Conservation (phyloP, 2,888 invertebrate species). For the Protonemura montana region DNA sequence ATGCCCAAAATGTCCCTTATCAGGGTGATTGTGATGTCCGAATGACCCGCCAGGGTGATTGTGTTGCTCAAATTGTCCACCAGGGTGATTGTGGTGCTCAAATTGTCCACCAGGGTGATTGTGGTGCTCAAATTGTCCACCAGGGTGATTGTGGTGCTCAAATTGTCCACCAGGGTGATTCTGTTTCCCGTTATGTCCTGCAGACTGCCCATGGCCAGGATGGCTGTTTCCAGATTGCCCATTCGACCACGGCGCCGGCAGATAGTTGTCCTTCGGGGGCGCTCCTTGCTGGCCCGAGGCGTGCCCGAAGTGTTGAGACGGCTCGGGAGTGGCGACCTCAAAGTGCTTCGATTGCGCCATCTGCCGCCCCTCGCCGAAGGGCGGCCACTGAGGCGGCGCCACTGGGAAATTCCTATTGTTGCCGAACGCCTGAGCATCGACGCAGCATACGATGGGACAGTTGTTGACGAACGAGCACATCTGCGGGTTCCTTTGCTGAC, state of each 20-base stretch:
- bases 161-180: too few relatives aligned
- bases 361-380: too few relatives aligned
- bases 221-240: neutral
- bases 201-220: neutral
- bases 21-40: neutral
- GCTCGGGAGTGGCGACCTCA: neutral
- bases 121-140: too few relatives aligned
- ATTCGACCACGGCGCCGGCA: neutral
- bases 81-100: neutral
- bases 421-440: neutral
- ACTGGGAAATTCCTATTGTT: neutral
- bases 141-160: too few relatives aligned
- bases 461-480: slow-evolving; percentile 7
- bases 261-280: neutral
- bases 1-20: neutral
- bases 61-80: neutral
- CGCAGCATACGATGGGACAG: neutral
- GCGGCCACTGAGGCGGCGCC: neutral
- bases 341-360: neutral
- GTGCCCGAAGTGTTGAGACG: neutral
- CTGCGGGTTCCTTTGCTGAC: neutral
- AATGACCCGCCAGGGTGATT: neutral
- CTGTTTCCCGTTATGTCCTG: neutral
- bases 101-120: neutral
- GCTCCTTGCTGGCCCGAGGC: too few relatives aligned